phyloP scores from a whole-genome alignment of 92 coral and sea anemone genomes.

The Parazoanthus atlanticus region DNA sequence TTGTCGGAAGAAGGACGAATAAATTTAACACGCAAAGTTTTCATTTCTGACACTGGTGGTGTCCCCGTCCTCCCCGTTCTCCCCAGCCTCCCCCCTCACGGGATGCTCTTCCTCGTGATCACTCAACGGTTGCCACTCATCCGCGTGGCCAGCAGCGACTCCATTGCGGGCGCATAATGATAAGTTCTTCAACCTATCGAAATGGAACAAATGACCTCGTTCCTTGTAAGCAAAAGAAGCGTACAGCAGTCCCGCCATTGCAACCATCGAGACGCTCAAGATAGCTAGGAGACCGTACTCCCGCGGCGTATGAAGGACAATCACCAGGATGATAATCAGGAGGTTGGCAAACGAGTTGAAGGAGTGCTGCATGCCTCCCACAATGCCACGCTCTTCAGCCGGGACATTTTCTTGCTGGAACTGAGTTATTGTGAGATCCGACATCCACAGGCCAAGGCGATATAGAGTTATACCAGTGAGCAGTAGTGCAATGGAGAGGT shows the following conservation, averaged over 20 bases:
- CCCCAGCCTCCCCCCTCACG: background rate
- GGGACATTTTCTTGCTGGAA: constrained; percentile 86
- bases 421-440: constrained; percentile 87
- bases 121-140: constrained; percentile 17
- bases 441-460: constrained; percentile 92
- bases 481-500: constrained; percentile 80
- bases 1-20: background rate
- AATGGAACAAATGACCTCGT: constrained; percentile 90
- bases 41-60: constrained; percentile 14
- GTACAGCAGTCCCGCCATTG: constrained; percentile 74
- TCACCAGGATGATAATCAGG: constrained; percentile 72
- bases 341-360: constrained; percentile 78
- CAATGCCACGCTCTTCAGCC: constrained; percentile 93
- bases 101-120: constrained; percentile 20
- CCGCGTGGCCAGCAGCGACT: constrained; percentile 23
- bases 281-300: constrained; percentile 80
- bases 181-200: constrained; percentile 67
- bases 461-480: constrained; percentile 85
- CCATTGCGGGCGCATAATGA: constrained; percentile 53
- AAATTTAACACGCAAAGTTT: constrained; percentile 14
- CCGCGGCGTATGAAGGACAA: constrained; percentile 81
- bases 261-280: constrained; percentile 85
- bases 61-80: background rate
- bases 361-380: constrained; percentile 90
- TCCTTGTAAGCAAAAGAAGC: constrained; percentile 81